Evolutionary conservation across 2,888 invertebrate genomes (phyloP).

Genomic region (Pollenia amentaria): DNA sequence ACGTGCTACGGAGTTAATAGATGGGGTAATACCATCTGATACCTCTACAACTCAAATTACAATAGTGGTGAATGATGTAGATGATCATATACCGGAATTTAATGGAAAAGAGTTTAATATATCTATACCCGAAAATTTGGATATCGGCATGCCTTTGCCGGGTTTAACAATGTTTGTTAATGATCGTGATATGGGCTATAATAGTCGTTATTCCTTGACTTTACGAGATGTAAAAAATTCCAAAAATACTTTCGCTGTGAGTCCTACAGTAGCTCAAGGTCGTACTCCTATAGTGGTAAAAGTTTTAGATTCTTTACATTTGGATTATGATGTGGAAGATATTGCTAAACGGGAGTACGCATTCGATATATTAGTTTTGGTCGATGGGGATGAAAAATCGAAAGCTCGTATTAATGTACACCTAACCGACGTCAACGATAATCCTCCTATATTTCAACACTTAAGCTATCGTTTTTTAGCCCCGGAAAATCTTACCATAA

Average conservation of each 20-base stretch:
- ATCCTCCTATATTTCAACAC: constrained; percentile 89
- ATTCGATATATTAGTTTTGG: constrained; percentile 89
- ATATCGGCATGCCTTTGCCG: constrained; percentile 88
- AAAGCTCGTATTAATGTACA: constrained; percentile 87
- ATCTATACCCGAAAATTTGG: constrained; percentile 91
- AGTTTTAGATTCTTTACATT: constrained; percentile 87
- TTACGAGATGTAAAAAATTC: constrained; percentile 87
- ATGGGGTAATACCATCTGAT: constrained; percentile 89
- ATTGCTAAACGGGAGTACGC: constrained; percentile 86
- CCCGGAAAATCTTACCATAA: constrained; percentile 88
- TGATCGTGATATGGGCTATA: constrained; percentile 90
- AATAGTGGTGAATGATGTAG: constrained; percentile 91
- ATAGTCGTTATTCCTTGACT: constrained; percentile 89
- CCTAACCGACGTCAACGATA: constrained; percentile 92
- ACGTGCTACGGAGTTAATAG: constrained; percentile 91
- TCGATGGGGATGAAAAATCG: constrained; percentile 86
- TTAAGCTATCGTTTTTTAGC: constrained; percentile 88
- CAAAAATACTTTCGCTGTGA: constrained; percentile 87
- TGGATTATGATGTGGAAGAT: constrained; percentile 90
- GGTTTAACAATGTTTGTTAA: constrained; percentile 90
- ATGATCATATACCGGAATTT: constrained; percentile 91
- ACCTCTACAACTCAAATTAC: constrained; percentile 89
- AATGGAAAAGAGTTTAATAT: constrained; percentile 88
- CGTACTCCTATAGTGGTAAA: constrained; percentile 90
- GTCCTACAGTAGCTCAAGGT: constrained; percentile 89